phyloP scores from a whole-genome alignment of 2,797 vertebrate genomes.

The Gymnodraco acuticeps region DNA sequence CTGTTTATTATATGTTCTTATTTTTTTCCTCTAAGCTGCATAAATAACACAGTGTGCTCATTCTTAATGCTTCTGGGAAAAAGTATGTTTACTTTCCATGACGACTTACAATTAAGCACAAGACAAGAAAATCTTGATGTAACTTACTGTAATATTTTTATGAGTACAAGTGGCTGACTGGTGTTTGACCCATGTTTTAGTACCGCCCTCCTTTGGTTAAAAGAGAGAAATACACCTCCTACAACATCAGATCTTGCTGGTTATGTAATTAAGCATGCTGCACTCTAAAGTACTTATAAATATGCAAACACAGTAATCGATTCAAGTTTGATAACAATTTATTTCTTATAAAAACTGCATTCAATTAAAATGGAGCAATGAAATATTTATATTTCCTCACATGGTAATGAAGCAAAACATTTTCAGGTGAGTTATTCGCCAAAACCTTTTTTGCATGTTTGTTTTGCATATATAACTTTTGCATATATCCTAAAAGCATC shows the following conservation, averaged over 20 bases:
- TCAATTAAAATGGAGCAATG: constrained; percentile 77
- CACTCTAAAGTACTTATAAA: not conserved
- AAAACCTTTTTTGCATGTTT: constrained; percentile 59
- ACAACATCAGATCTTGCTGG: not conserved
- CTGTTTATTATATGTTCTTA: constrained; percentile 26
- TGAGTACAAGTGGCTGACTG: constrained; percentile 9
- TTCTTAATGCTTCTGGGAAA: constrained; percentile 51
- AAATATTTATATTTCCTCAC: constrained; percentile 67
- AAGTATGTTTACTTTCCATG: constrained; percentile 36
- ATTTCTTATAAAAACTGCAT: constrained; percentile 77
- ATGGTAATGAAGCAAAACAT: constrained; percentile 54
- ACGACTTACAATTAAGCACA: constrained; percentile 10
- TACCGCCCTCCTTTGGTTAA: constrained; percentile 66
- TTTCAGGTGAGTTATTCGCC: constrained; percentile 20
- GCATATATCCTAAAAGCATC: constrained; percentile 71
- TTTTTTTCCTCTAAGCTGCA: constrained; percentile 35
- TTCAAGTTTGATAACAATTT: constrained; percentile 75
- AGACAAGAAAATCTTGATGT: constrained; percentile 33
- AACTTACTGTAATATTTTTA: constrained; percentile 23
- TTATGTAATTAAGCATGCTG: not conserved
- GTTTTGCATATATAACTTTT: constrained; percentile 68
- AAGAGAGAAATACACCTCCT: constrained; percentile 51
- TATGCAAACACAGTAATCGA: constrained; percentile 27
- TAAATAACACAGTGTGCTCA: constrained; percentile 42
- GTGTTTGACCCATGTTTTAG: constrained; percentile 43